Percentiles rank a stretch among this genome's conserved stretches.
Evolutionary conservation across 1,140 invertebrate genomes (phyloP).

Genomic region (Babylonia areolata): DNA sequence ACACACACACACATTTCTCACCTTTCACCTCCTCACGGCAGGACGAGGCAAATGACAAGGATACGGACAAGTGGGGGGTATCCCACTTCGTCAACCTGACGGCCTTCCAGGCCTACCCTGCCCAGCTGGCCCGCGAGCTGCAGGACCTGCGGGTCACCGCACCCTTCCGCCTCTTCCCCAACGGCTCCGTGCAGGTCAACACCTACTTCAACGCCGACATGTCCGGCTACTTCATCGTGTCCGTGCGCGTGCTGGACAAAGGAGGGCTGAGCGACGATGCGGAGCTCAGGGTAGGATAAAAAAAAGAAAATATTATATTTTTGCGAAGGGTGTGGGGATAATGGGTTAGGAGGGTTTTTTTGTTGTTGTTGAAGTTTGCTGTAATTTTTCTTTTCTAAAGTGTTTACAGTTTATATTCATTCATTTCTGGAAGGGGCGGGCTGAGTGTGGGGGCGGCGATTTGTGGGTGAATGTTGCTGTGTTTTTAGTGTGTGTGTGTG

Average conservation of each 20-base stretch:
- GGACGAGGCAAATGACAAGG: conserved; percentile 85
- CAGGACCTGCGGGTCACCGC: conserved; percentile 86
- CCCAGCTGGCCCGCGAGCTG: conserved; percentile 67
- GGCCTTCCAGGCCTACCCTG: conserved; percentile 83
- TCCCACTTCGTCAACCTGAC: conserved; percentile 86
- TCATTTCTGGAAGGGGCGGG: no score
- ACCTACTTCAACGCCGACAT: conserved; percentile 97
- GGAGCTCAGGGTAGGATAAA: conserved; percentile 67
- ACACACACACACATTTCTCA: no score
- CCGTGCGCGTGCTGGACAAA: conserved; percentile 90
- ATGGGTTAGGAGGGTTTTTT: no score
- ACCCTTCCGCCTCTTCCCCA: conserved; percentile 87
- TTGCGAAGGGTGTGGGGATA: no score
- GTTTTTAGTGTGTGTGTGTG: background rate
- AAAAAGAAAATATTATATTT: no score
- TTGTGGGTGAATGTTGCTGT: no score
- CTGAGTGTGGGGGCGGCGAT: no score
- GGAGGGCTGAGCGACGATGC: conserved; percentile 81
- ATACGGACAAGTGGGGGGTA: conserved; percentile 85
- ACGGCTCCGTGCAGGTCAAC: conserved; percentile 90
- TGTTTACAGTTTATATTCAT: no score
- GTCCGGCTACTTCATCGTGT: conserved; percentile 97
- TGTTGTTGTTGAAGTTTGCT: no score
- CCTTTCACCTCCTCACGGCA: no score
- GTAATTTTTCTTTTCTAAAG: no score